Evolutionary conservation across 1,140 invertebrate species (phyloP), one percentile per base, ranked within the genome.

Genomic region (Drosophila ercepeae): DNA sequence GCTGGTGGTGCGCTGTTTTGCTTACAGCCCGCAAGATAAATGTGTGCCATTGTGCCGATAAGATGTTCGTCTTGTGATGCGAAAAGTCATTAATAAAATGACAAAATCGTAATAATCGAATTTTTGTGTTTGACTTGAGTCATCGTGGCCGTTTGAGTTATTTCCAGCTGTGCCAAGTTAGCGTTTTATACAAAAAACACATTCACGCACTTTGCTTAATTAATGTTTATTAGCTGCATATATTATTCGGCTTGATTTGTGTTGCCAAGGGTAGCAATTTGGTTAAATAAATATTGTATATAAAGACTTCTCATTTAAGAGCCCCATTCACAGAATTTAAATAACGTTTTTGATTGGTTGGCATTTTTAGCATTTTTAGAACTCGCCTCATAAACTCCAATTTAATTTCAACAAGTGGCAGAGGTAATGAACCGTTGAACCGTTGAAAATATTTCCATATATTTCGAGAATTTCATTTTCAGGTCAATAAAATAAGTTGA

Each of bases 1-100:
- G 75, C 58, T 77, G 71, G 34, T 42, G 39, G 34, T 42, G 39
- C n/a, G 14, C 3, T 16, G 39, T 18, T 48, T 41, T 58, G 64
- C 49, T 58, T 55, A 51, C 21, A 14, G 61, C 34, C 18, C 39
- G 39, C 34, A 48, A 81, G 77, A 79, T 78, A 81, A 76, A 79
- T 79, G 52, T 79, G 52, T 79, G 77, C 54, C 77, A 81, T 72
- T 54, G 54, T 52, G 54, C 42, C 58, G 77, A 81, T 83, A 84
- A 83, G 75, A 83, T 59, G 64, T 36, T 71, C 76, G 57, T 54
- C 49, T 59, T 13, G 36, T 27, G 55, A 21, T 25, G 34, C 21
- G 23, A 45, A 59, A 18, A 52, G 34, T 75, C 79, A 83, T 84
- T 75, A 78, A 78, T 72, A 71, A 75, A 84, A 68, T 83, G 79